Percentiles rank a stretch among this genome's conserved stretches.
These are phyloP conservation scores for Ichneumoninae sp. DNA, from an alignment of 2,888 invertebrate genomes.

Conservation along the genomic window DNA sequence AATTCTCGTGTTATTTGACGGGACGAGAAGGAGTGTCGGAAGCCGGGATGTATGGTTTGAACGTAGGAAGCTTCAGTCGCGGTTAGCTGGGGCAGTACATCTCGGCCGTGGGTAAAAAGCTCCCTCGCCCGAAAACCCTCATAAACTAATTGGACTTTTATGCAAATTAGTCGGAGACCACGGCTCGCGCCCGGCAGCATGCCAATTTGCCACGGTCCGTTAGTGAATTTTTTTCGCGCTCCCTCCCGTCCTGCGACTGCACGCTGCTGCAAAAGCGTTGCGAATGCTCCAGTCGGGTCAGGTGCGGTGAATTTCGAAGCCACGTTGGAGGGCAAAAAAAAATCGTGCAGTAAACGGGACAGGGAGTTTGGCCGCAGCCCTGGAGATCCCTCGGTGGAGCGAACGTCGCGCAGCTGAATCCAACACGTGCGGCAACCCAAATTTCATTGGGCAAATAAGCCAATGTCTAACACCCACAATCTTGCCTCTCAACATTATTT, in stretches of 20 bases:
- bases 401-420: not conserved
- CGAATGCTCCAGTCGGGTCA: slow-evolving; percentile 50
- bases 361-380: slow-evolving; percentile 9
- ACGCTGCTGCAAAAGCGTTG: slow-evolving; percentile 47
- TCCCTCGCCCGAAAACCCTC: slow-evolving; percentile 64
- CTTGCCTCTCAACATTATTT: not conserved
- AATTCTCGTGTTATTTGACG: slow-evolving; percentile 17
- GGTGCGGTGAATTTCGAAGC: slow-evolving; percentile 55
- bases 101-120: slow-evolving; percentile 36
- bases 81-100: slow-evolving; percentile 26
- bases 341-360: slow-evolving; percentile 25
- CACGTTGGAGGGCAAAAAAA: slow-evolving; percentile 24
- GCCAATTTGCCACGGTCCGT: slow-evolving; percentile 69
- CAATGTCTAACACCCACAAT: not conserved
- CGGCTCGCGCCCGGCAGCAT: slow-evolving; percentile 65
- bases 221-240: slow-evolving; percentile 55
- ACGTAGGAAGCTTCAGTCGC: slow-evolving; percentile 25
- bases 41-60: not conserved
- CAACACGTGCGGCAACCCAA: slow-evolving; percentile 46
- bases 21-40: slow-evolving; percentile 34
- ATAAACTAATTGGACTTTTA: slow-evolving; percentile 72
- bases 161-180: slow-evolving; percentile 68
- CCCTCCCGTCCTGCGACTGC: slow-evolving; percentile 27
- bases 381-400: not conserved
- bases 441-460: slow-evolving; percentile 47